phyloP scores from a whole-genome alignment of 2,888 invertebrate species.

The Andrena marginata region DNA sequence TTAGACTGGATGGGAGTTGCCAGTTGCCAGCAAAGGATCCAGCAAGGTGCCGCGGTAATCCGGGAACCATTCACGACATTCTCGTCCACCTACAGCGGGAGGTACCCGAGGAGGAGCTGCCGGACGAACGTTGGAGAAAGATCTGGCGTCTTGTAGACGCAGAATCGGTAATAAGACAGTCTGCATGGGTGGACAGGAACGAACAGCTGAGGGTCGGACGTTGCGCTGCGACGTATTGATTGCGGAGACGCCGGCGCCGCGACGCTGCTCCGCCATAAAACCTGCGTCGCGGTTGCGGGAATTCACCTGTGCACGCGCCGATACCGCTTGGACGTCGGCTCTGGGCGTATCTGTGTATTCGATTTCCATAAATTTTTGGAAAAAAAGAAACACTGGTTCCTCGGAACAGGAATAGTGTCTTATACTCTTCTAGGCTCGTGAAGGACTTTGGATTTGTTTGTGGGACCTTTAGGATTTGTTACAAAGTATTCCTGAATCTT shows the following conservation, averaged over 20 bases:
- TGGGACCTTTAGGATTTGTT: no score
- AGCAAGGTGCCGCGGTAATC: not conserved
- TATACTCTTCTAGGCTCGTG: no score
- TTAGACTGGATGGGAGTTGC: no score
- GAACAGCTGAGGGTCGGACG: conserved; percentile 76
- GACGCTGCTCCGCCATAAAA: conserved; percentile 69
- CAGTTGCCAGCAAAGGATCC: no score
- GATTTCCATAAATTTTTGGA: not conserved
- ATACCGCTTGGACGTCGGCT: not conserved
- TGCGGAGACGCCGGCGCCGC: conserved; percentile 82
- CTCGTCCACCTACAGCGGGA: not conserved
- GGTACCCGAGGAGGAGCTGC: not conserved
- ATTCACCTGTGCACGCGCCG: conserved; percentile 62
- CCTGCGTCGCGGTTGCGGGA: conserved; percentile 60
- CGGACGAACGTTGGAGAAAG: not conserved
- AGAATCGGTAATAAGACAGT: conserved; percentile 44
- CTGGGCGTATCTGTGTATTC: not conserved
- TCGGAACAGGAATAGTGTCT: not conserved
- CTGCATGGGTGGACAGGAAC: conserved; percentile 17
- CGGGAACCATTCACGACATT: not conserved
- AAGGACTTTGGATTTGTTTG: no score
- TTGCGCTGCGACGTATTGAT: conserved; percentile 79
- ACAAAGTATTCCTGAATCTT: no score
- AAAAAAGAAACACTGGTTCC: not conserved
- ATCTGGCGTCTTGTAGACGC: not conserved